phyloP scores from a whole-genome alignment of 2,113 vertebrate species.

The Natator depressus region DNA sequence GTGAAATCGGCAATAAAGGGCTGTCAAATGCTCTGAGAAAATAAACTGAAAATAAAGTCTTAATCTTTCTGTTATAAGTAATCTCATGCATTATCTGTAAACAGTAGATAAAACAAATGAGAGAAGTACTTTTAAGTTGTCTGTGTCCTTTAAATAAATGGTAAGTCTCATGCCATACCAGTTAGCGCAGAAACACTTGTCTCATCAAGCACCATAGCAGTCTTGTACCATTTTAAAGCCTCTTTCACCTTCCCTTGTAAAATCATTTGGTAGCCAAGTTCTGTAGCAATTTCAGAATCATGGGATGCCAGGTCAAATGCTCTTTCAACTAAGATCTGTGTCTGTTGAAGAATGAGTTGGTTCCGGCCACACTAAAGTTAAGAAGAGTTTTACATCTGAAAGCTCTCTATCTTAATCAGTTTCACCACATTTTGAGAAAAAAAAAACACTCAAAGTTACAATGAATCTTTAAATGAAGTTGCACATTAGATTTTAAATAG shows the following conservation, averaged over 20 bases:
- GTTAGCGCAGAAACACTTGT: conserved; percentile 88
- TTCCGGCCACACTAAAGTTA: conserved; percentile 89
- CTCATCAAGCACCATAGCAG: conserved; percentile 90
- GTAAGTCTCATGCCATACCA: conserved; percentile 73
- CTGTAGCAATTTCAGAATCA: conserved; percentile 90
- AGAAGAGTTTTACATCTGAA: conserved; percentile 14
- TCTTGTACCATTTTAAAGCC: conserved; percentile 91
- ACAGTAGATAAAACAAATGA: neutral
- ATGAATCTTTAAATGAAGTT: neutral
- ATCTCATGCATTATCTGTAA: neutral
- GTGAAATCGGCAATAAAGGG: neutral
- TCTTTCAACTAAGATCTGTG: conserved; percentile 87
- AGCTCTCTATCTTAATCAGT: neutral
- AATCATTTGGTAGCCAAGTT: conserved; percentile 94
- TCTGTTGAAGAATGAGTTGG: conserved; percentile 89
- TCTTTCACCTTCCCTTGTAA: conserved; percentile 90
- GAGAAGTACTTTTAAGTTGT: rapidly evolving
- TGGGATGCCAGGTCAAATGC: conserved; percentile 82
- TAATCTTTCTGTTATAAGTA: neutral
- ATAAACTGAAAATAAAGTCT: neutral
- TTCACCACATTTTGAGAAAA: neutral
- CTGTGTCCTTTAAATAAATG: neutral
- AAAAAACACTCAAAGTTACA: neutral
- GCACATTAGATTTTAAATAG: neutral
- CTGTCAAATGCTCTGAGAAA: neutral